Base-by-base conservation (phyloP, 2,888 invertebrate species). In the Apamea anceps region DNA sequence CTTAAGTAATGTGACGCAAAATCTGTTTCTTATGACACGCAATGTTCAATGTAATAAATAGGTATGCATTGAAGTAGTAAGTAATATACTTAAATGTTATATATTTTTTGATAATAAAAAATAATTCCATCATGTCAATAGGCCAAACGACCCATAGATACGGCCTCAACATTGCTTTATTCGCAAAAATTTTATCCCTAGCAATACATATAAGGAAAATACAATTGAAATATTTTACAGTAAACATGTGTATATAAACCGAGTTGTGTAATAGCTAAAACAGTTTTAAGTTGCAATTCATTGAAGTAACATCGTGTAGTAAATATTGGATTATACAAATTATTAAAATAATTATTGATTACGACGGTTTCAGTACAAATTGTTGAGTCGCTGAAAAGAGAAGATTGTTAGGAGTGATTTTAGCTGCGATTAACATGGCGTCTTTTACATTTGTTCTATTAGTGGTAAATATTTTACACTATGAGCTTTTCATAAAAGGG, bases 391-490 rank as follows among this genome's bases (percentile, higher is more conserved):
- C 0, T 45, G 8, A 1, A 28, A 65, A 70, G 42, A 65, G 0
- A 21, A 51, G 13, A 18, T 42, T 12, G 12, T 15, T 10, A 28
- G 13, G 25, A 77, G 74, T 65, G 25, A 21, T 37, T 48, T 60
- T 37, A 54, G 48, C 28, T 62, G 32, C 32, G 13, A 45, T 62
- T 37, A 57, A 48, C 15, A 81, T 81, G 81, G 65, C 70, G 10
- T 54, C 45, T 37, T 67, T 48, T 6, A 65, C 5, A 72, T 54
- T 72, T 48, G 5, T 67, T 82, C 18, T 82, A 25, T 25, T 82
- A 25, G 60, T 37, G 81, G 81, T 81, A 81, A 75, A 60, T 75
- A 70, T 60, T 51, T 63, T 10, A 75, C 51, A 21, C 2, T 57
- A 48, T 25, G 10, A 65, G 28, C 0, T 60, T 60, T 60, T 28